These are phyloP conservation scores for Luscinia luscinia DNA, from an alignment of 2,797 vertebrate genomes.

Conservation along the genomic window DNA sequence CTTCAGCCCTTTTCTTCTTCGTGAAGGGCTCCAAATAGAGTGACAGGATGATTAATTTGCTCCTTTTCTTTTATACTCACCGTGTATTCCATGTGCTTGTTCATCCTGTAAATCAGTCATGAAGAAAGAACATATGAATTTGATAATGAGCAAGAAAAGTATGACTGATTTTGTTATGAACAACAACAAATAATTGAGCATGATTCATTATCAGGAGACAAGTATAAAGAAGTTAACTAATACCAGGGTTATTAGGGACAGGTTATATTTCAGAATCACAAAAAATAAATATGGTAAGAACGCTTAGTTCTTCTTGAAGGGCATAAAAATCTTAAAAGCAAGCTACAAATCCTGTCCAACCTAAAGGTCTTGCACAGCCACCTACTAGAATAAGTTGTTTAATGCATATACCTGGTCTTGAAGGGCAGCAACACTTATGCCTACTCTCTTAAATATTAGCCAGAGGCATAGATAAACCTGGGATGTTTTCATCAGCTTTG, in stretches of 20 bases:
- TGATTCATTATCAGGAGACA: background rate
- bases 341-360: background rate
- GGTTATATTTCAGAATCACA: background rate
- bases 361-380: background rate
- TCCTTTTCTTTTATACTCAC: background rate
- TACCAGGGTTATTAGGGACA: background rate
- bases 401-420: background rate
- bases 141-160: background rate
- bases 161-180: background rate
- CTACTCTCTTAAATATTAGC: background rate
- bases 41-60: background rate
- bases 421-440: background rate
- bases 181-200: accelerated
- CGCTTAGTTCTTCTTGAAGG: background rate
- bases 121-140: background rate
- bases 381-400: background rate
- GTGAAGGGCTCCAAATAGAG: background rate
- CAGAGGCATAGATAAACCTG: background rate
- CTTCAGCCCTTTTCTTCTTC: background rate
- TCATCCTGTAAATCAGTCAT: background rate
- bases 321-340: background rate
- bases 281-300: background rate
- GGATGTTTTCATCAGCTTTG: background rate
- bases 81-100: background rate
- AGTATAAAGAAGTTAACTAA: background rate